Percentiles rank a stretch among this genome's conserved stretches.
These are phyloP conservation scores for Rhopalosiphum padi DNA, from an alignment of 1,140 invertebrate genomes.

Conservation along the genomic window DNA sequence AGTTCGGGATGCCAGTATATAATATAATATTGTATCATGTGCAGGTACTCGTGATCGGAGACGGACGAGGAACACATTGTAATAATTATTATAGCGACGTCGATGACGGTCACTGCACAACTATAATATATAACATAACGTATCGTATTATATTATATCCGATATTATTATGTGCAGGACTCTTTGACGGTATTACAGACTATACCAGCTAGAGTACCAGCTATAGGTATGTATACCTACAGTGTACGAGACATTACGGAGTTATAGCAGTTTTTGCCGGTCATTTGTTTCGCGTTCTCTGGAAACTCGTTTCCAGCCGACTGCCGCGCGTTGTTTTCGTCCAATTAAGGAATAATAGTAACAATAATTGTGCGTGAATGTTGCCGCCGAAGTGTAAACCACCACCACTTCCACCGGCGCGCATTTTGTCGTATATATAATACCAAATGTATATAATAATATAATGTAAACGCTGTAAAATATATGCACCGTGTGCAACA, in stretches of 20 bases:
- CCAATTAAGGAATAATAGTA: slow-evolving; percentile 29
- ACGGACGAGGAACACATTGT: not conserved
- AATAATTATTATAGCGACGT: not conserved
- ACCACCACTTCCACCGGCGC: not conserved
- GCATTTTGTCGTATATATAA: not conserved
- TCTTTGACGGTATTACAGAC: not conserved
- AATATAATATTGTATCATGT: no score
- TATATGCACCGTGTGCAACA: not conserved
- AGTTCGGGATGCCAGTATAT: no score
- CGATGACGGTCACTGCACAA: not conserved
- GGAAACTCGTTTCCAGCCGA: not conserved
- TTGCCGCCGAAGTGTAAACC: not conserved
- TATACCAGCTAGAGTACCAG: not conserved
- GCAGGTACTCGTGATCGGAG: no score
- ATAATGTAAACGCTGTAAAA: no score
- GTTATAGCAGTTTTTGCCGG: not conserved
- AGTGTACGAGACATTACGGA: not conserved
- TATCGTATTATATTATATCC: not conserved
- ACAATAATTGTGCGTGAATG: slow-evolving; percentile 3
- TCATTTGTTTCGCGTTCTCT: not conserved
- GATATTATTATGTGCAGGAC: not conserved
- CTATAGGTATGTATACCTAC: no score
- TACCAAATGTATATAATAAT: no score
- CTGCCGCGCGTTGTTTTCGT: not conserved
- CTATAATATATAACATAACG: not conserved